Conservation (phyloP, 2,113 vertebrate species). For the Zosterops borbonicus region DNA sequence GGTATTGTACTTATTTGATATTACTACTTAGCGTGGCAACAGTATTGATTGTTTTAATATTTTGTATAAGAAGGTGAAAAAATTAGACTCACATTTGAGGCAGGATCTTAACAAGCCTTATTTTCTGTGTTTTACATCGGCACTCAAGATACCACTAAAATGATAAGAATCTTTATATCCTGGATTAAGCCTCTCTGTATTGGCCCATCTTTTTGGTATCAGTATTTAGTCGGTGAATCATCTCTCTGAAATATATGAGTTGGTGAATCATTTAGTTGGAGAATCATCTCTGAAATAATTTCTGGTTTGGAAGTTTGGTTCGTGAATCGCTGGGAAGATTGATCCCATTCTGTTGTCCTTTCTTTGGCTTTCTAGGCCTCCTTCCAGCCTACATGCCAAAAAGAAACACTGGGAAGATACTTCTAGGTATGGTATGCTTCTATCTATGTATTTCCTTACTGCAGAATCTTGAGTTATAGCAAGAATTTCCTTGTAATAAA, state of each 20-base stretch:
- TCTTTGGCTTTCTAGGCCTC: background rate
- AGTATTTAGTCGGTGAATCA: background rate
- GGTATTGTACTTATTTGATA: background rate
- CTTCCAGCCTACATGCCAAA: background rate
- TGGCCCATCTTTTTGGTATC: background rate
- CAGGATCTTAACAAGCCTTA: background rate
- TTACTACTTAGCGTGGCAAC: background rate
- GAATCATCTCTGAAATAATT: background rate
- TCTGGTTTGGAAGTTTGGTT: background rate
- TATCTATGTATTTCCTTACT: background rate
- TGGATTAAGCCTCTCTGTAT: background rate
- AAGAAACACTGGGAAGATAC: background rate
- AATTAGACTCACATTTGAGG: background rate
- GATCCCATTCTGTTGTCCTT: background rate
- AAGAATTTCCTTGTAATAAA: background rate
- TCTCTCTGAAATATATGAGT: background rate
- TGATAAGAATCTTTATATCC: background rate
- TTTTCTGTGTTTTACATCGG: background rate
- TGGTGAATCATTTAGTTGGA: background rate
- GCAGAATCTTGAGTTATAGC: background rate
- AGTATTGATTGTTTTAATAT: background rate
- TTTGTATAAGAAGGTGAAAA: background rate
- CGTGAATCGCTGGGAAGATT: background rate
- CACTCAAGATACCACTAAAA: background rate
- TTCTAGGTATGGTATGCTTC: background rate